Conservation (phyloP, 1,140 invertebrate species). For the Popillia japonica region DNA sequence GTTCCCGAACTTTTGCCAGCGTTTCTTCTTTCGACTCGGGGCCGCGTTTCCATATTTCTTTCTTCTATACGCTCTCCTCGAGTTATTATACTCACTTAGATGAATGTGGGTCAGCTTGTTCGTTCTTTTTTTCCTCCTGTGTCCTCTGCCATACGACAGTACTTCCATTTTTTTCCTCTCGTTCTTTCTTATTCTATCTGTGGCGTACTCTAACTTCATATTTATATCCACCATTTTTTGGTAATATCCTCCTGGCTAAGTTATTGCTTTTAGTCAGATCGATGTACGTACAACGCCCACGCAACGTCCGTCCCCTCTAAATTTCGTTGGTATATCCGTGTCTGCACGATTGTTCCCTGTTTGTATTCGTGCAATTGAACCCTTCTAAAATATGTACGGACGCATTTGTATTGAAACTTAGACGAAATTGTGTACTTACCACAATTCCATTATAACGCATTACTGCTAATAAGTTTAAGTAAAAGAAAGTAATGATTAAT, state of each 20-base stretch:
- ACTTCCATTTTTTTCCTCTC: not conserved
- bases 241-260: conserved; percentile 21
- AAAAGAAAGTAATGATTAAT: conserved; percentile 15
- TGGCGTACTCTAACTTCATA: conserved; percentile 21
- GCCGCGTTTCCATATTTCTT: not conserved
- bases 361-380: no score
- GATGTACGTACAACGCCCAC: conserved; percentile 4
- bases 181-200: not conserved
- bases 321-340: no score
- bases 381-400: no score
- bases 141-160: not conserved
- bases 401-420: not conserved
- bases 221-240: conserved; percentile 29
- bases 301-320: not conserved
- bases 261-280: conserved; percentile 11
- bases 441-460: not conserved
- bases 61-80: not conserved
- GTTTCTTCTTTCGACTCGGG: not conserved
- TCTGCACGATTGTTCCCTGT: no score
- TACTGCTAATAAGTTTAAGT: not conserved
- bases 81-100: conserved; percentile 26
- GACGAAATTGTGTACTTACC: not conserved
- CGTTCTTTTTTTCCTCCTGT: conserved; percentile 16
- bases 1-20: conserved; percentile 11
- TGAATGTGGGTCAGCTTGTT: conserved; percentile 15